Conservation (phyloP, 2,888 invertebrate genomes). For the Trissolcus japonicus region DNA sequence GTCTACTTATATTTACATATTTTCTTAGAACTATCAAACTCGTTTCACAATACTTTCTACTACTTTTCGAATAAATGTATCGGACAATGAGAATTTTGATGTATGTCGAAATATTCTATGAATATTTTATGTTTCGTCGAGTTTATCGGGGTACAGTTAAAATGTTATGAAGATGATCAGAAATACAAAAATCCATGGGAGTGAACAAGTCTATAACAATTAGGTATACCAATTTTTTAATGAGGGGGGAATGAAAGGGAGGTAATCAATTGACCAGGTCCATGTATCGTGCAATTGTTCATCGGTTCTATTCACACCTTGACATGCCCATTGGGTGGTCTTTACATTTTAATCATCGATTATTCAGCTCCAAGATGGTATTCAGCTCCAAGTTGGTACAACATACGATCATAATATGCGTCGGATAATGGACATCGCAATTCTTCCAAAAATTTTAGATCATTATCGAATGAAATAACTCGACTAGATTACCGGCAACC, state of each 20-base stretch:
- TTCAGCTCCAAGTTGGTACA: constrained; percentile 13
- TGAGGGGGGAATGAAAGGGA: too few relatives aligned
- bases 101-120: neutral
- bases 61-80: neutral
- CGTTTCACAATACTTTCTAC: constrained; percentile 21
- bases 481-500: constrained; percentile 32
- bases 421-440: constrained; percentile 32
- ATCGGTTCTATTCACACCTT: constrained; percentile 12
- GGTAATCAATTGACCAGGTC: too few relatives aligned
- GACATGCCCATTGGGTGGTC: constrained; percentile 50
- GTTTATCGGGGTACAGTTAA: neutral
- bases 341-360: constrained; percentile 28
- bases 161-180: too few relatives aligned
- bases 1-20: constrained; percentile 42
- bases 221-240: too few relatives aligned
- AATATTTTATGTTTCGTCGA: neutral
- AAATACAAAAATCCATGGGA: too few relatives aligned
- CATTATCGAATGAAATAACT: constrained; percentile 48
- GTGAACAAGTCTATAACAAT: too few relatives aligned
- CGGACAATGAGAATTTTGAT: neutral
- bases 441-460: constrained; percentile 40
- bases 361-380: constrained; percentile 32
- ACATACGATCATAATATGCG: constrained; percentile 45
- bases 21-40: constrained; percentile 33
- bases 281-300: too few relatives aligned